Evolutionary conservation across 2,888 invertebrate genomes (phyloP), one percentile per base, ranked within the genome.

Genomic region (Alloscopus bannaensis): DNA sequence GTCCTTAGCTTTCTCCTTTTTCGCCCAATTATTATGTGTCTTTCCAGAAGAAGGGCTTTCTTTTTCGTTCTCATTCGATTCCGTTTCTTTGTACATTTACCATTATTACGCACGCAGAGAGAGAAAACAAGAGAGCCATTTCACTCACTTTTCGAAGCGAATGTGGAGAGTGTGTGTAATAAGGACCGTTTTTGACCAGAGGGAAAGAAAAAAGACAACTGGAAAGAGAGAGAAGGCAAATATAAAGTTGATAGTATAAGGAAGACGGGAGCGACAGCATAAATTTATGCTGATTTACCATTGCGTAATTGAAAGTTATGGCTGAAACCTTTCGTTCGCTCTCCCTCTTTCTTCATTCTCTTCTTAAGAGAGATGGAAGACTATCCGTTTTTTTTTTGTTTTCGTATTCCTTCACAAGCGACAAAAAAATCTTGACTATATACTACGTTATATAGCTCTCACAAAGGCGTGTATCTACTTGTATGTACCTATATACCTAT

Each of bases 281-380:
- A 80, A 69, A 81, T 79, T 81, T 81, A 81, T 79, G 81, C 79
- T 81, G 81, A 81, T 81, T 81, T 81, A 65, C 81, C 78, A 71
- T 66, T 66, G 78, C 65, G 78, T 81, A 81, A 81, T 81, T 81
- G 81, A 79, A 81, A 81, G 78, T 79, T 81, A 81, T 79, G 71
- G 78, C 70, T 81, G 45, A 22, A 77, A 64, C 64, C 75, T 71
- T 20, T 52, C 24, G 22, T 77, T 77, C 78, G 47, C 55, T 65
- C 42, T 59, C 55, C 68, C 50, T 65, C 64, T 71, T n/a, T 69
- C 11, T 28, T 28, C 40, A 8, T 42, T 62, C 20, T 57, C 57
- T 24, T 6, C 36, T n/a, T n/a, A n/a, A n/a, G n/a, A n/a, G n/a
- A n/a, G n/a, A n/a, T n/a, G 24, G 45, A 28, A 31, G 36, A 68